Evolutionary conservation across 2,797 vertebrate genomes (phyloP).

Genomic region (Dipus sagitta): DNA sequence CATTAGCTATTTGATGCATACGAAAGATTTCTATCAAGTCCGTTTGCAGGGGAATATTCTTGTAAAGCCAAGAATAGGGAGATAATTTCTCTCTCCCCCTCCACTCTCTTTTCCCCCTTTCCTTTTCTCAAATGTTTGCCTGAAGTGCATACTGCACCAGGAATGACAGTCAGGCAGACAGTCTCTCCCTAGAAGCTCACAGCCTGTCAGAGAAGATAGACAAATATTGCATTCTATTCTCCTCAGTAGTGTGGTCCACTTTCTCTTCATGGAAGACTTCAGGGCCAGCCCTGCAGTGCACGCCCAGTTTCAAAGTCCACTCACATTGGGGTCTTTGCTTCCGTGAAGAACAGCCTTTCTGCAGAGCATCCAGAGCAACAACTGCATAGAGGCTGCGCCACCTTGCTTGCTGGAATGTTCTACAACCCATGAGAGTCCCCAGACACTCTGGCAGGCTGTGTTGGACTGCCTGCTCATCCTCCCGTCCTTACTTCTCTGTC

Average conservation of each 20-base stretch:
- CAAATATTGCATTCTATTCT: not conserved
- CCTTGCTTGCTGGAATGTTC: not conserved
- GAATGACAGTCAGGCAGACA: not conserved
- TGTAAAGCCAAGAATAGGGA: not conserved
- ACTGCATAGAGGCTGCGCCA: not conserved
- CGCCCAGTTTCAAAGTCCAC: not conserved
- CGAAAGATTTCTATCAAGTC: not conserved
- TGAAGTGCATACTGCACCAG: not conserved
- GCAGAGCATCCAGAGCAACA: not conserved
- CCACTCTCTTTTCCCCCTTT: too few species aligned
- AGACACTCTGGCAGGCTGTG: not conserved
- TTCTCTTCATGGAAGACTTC: not conserved
- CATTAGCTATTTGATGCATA: not conserved
- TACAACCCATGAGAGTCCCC: not conserved
- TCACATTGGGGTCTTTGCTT: not conserved
- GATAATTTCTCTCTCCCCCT: not conserved
- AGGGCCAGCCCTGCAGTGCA: not conserved
- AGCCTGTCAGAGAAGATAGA: not conserved
- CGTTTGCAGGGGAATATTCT: conserved; percentile 17
- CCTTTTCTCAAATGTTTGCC: not conserved
- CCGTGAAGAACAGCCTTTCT: not conserved
- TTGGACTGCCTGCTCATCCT: not conserved
- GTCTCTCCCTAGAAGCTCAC: not conserved
- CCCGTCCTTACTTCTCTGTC: not conserved
- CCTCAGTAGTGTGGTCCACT: not conserved